Evolutionary conservation across 2,888 invertebrate genomes (phyloP), one percentile per base, ranked within the genome.

Genomic region (Lissonota sp.): DNA sequence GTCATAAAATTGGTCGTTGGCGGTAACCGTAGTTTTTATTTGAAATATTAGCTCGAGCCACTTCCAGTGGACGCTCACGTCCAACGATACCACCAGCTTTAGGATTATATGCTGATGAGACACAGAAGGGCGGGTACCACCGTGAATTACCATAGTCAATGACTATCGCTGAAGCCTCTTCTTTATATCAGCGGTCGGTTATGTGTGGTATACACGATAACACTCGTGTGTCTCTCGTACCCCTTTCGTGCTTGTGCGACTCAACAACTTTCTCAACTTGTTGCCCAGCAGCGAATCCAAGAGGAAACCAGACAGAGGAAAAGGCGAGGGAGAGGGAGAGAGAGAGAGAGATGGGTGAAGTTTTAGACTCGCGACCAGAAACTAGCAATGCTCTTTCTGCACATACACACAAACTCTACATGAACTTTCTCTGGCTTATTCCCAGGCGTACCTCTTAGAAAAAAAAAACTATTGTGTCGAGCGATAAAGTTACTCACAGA

Each of bases 181-280:
- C 26, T 26, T 26, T 26, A 26, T 26, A 26, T 26, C 26, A 26
- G 26, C 26, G 3, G 26, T 26, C 26, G 26, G 26, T 26, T n/a
- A 26, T 26, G 26, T 26, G 26, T 26, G 26, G 14, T 58, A 53
- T 10, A 44, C 10, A 51, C 16, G 53, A 16, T 26, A 26, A 64
- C 7, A 70, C 37, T 6, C 51, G 44, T 67, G 26, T 51, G 26
- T 44, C 55, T 42, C 51, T 55, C 67, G 26, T 55, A 44, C 39
- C 55, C 44, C 60, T 44, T 40, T 63, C n/a, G 16, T 66, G 55
- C 44, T 66, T 55, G 66, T 67, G 51, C 76, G 82, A 83, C 85
- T 83, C 83, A 87, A 87, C 85, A 89, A 88, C 87, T 88, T 88
- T 88, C 83, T 72, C 85, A 87, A 88, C 88, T 88, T 88, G 88